Base-by-base conservation (phyloP, 2,888 invertebrate species). In the Aleiodes testaceus region DNA sequence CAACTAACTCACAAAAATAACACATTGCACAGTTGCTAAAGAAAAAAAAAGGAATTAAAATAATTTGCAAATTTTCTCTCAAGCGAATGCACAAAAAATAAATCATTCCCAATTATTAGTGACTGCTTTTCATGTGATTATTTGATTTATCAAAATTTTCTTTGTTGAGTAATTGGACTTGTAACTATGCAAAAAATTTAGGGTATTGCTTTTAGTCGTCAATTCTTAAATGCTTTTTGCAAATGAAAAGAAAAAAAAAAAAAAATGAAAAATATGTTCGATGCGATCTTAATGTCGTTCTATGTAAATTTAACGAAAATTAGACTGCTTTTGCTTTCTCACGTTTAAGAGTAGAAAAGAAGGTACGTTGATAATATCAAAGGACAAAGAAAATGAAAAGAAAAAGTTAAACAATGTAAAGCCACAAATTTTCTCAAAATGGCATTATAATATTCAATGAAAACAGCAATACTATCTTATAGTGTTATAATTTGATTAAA, bases 241-340 rank as follows among this genome's bases (percentile, higher is more conserved):
- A n/a, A n/a, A 42, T 16, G 49, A 45, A 45, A 45, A 14, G 26
- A 26, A 26, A 5, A 5, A 45, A 14, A 16, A 16, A 16, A 16
- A 30, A 14, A 12, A 30, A 16, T 4, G 16, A 16, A 16, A 59
- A 63, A 63, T 63, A 63, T 63, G 63, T 63, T 63, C 44, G 45
- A 44, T 63, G 63, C 63, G 26, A 63, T 66, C 66, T 66, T 66
- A 66, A 70, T 66, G 70, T 70, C 66, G 66, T 70, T 70, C 49
- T 49, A 47, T 47, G 44, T 66, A 59, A 66, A 70, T 59, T 70
- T 70, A 36, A 44, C 59, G 30, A 63, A n/a, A 55, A 55, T 67
- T 55, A 67, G 67, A 67, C 42, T 59, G 59, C 59, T 59, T 59
- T 59, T 59, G 59, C 59, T 59, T 59, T 59, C 59, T 59, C 59